Evolutionary conservation across 1,140 invertebrate species (phyloP).

Genomic region (Trachelipus rathkii): DNA sequence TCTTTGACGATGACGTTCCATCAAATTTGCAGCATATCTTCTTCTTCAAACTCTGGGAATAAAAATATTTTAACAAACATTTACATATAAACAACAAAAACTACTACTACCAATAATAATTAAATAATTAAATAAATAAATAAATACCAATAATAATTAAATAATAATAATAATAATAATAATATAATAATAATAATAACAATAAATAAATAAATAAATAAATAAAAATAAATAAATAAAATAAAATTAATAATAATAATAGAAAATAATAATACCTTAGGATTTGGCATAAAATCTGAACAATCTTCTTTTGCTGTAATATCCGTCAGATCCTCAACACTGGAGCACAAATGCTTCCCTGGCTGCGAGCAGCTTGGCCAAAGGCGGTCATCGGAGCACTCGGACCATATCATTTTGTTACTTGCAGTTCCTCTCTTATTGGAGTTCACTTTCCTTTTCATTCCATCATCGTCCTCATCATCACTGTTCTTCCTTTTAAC

Average conservation of each 20-base stretch:
- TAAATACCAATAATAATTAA: too few relatives aligned
- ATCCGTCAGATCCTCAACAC: conserved; percentile 33
- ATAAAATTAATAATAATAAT: too few relatives aligned
- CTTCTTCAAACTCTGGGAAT: neutral
- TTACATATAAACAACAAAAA: too few relatives aligned
- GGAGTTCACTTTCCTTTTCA: conserved; percentile 12
- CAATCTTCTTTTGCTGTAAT: conserved; percentile 24
- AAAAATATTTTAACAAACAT: too few relatives aligned
- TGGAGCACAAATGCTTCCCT: conserved; percentile 37
- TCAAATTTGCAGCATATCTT: neutral
- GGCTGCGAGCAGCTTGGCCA: conserved; percentile 34
- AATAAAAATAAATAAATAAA: too few relatives aligned
- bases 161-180: too few relatives aligned
- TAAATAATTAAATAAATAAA: too few relatives aligned
- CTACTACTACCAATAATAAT: too few relatives aligned
- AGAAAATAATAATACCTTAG: neutral
- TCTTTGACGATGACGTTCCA: conserved; percentile 17
- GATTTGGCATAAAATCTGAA: neutral
- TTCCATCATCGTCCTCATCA: neutral
- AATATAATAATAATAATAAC: too few relatives aligned
- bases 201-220: too few relatives aligned
- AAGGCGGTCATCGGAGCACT: conserved; percentile 29
- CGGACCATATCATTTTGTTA: conserved; percentile 3
- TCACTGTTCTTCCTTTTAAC: neutral
- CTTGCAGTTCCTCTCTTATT: conserved; percentile 18